Evolutionary conservation across 2,797 vertebrate genomes (phyloP).

Genomic region (Acanthurus lineatus): DNA sequence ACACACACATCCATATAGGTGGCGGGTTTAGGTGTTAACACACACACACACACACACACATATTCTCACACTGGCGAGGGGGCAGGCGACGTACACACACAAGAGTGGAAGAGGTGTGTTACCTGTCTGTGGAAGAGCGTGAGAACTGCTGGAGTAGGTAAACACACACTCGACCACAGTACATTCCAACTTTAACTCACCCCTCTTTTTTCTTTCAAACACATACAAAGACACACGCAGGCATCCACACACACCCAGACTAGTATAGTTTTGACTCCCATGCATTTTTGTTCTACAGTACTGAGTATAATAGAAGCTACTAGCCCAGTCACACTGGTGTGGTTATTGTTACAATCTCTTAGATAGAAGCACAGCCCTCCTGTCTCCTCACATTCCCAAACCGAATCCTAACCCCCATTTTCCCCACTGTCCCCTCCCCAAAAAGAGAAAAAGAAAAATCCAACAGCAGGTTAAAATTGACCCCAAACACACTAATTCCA

Average conservation of each 20-base stretch:
- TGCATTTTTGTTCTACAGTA: conserved; percentile 86
- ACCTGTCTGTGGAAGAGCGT: conserved; percentile 83
- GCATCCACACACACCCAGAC: conserved; percentile 72
- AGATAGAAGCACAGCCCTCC: conserved; percentile 81
- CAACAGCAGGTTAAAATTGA: conserved; percentile 41
- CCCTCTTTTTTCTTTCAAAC: conserved; percentile 58
- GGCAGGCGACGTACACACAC: conserved; percentile 65
- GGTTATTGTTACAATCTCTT: conserved; percentile 88
- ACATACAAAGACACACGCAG: conserved; percentile 50
- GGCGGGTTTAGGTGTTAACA: conserved; percentile 57
- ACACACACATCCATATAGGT: conserved; percentile 38
- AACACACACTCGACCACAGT: conserved; percentile 82
- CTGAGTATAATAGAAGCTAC: conserved; percentile 87
- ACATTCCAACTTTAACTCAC: conserved; percentile 79
- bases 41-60: conserved; percentile 28
- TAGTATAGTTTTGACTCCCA: conserved; percentile 84
- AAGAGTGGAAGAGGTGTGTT: conserved; percentile 75
- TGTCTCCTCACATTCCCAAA: conserved; percentile 46
- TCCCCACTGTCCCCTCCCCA: conserved; percentile 37
- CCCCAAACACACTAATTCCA: conserved; percentile 48
- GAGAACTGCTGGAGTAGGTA: conserved; percentile 81
- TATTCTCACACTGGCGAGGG: conserved; percentile 46
- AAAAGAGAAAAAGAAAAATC: conserved; percentile 48
- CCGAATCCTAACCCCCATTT: conserved; percentile 32
- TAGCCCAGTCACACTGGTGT: conserved; percentile 86